Evolutionary conservation across 2,113 vertebrate species (phyloP), one percentile per base, ranked within the genome.

Genomic region (Nansenia antarctica): DNA sequence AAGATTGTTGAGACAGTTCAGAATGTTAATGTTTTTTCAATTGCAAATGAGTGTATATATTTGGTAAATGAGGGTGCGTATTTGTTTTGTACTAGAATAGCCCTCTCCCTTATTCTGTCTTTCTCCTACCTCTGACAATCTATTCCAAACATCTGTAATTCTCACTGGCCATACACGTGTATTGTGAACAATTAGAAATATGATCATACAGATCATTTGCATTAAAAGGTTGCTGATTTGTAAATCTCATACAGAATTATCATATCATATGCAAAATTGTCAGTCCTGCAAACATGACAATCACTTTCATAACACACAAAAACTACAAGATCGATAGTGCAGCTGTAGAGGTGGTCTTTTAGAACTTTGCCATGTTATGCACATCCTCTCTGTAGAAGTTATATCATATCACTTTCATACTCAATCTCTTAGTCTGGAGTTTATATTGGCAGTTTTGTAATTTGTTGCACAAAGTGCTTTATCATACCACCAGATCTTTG

Each of bases 381-480:
- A 54, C 52, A 3, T 5, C 7, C 8, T 24, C 22, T 57, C 27
- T 58, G 27, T 29, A 30, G 22, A 27, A 27, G 14, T 31, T 45
- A 69, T 37, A 26, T 12, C 22, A 30, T 27, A 11, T 29, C 27
- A 12, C 9, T 4, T 14, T 12, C 15, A 22, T 20, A n/a, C 42
- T 57, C n/a, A 14, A 20, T 29, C 20, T 32, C 47, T 59, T 57
- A 22, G 27, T 62, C 67, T 73, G 39, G 57, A 45, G 8, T 31
- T 69, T 59, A 2, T 30, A 31, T 9, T 78, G 32, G 6, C 27
- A n/a, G 34, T 49, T 83, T 79, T 57, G 35, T 26, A 75, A 2
- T 55, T 59, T 73, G 69, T 8, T 5, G 11, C 29, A 32, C 55
- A 55, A 76, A 78, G 57, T 82, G 72, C 75, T 69, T 85, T 74